Conservation (phyloP, 2,113 vertebrate genomes). For the Catharus minimus region DNA sequence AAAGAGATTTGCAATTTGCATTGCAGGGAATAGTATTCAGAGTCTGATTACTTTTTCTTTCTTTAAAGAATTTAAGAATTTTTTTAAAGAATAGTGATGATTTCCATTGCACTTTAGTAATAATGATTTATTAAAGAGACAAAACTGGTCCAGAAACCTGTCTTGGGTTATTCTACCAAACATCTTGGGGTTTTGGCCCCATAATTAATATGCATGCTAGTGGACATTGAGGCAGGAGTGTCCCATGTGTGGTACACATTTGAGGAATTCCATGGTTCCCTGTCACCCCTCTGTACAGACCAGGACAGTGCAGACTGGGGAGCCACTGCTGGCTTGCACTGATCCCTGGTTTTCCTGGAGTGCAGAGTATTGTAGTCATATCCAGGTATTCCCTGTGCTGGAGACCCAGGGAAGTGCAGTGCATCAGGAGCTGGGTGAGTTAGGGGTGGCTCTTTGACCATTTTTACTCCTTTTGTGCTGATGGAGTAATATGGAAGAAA, state of each 20-base stretch:
- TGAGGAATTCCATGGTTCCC: background rate
- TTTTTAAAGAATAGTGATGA: background rate
- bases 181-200: background rate
- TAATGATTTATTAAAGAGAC: background rate
- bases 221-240: background rate
- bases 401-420: background rate
- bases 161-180: background rate
- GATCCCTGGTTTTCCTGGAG: background rate
- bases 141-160: background rate
- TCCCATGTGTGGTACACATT: rapidly evolving
- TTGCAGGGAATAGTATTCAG: background rate
- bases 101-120: background rate
- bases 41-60: background rate
- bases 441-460: background rate
- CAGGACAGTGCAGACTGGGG: background rate
- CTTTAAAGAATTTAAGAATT: background rate
- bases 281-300: background rate
- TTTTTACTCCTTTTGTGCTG: background rate
- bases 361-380: rapidly evolving
- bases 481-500: background rate
- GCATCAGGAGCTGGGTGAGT: background rate
- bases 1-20: background rate
- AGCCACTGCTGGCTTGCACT: background rate
- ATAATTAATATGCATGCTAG: background rate
- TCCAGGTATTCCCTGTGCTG: rapidly evolving